These are phyloP conservation scores for Abrostola triplasia DNA, from an alignment of 2,888 invertebrate species.

Conservation along the genomic window DNA sequence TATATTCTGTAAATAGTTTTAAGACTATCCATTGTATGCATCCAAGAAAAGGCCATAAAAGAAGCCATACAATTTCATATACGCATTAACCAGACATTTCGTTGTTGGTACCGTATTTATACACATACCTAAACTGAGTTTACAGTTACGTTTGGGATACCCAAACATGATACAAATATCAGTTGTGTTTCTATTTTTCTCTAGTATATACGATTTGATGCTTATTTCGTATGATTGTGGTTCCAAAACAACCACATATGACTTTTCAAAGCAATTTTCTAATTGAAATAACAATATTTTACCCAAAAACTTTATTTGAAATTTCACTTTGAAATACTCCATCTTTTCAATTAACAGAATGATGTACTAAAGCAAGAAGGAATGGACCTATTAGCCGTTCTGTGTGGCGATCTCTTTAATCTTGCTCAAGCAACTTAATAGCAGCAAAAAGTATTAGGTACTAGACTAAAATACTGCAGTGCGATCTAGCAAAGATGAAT, in stretches of 20 bases:
- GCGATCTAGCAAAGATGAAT: conserved; percentile 10
- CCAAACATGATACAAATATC: no score
- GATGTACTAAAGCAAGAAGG: conserved; percentile 3
- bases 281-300: background rate
- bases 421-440: conserved; percentile 8
- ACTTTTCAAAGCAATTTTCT: background rate
- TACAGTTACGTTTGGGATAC: no score
- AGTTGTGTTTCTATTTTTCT: no score
- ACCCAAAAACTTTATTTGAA: background rate
- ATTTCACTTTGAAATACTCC: background rate
- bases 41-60: no score
- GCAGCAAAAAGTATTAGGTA: conserved; percentile 17
- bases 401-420: conserved; percentile 12
- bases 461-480: conserved; percentile 7
- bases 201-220: no score
- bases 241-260: background rate
- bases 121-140: no score
- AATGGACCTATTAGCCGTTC: conserved; percentile 3
- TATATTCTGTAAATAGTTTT: no score
- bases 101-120: no score
- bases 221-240: no score
- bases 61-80: no score
- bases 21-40: no score
- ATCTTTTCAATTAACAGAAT: background rate
- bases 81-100: no score